Evolutionary conservation across 2,888 invertebrate species (phyloP).

Genomic region (Phrixothrix hirtus): DNA sequence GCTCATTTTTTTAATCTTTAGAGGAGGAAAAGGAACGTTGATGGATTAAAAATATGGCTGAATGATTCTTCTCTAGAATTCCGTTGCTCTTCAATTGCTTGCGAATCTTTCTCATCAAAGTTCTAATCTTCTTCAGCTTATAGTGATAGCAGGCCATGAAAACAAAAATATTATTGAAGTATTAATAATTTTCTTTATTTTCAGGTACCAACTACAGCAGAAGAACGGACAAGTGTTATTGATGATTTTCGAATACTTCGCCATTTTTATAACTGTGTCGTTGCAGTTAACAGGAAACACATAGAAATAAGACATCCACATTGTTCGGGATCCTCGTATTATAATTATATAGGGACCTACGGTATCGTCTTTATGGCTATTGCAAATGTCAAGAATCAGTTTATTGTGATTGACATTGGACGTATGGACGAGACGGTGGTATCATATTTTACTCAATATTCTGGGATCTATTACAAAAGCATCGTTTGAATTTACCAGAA

Average conservation of each 20-base stretch:
- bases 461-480: not conserved
- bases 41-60: too few relatives aligned
- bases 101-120: too few relatives aligned
- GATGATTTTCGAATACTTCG: not conserved
- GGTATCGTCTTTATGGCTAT: not conserved
- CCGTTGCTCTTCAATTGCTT: too few relatives aligned
- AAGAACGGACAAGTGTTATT: not conserved
- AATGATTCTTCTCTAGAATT: too few relatives aligned
- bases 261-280: not conserved
- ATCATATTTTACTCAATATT: not conserved
- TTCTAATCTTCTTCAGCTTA: not conserved
- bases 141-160: not conserved
- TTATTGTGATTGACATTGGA: not conserved
- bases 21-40: too few relatives aligned
- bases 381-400: not conserved
- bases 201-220: not conserved
- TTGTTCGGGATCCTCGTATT: too few relatives aligned
- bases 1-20: not conserved
- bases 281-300: not conserved
- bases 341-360: not conserved
- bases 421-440: not conserved
- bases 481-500: not conserved
- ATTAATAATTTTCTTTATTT: not conserved
- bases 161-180: not conserved
- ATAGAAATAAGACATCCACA: not conserved